phyloP scores from a whole-genome alignment of 2,888 invertebrate genomes.

The Stegophylla sp. region DNA sequence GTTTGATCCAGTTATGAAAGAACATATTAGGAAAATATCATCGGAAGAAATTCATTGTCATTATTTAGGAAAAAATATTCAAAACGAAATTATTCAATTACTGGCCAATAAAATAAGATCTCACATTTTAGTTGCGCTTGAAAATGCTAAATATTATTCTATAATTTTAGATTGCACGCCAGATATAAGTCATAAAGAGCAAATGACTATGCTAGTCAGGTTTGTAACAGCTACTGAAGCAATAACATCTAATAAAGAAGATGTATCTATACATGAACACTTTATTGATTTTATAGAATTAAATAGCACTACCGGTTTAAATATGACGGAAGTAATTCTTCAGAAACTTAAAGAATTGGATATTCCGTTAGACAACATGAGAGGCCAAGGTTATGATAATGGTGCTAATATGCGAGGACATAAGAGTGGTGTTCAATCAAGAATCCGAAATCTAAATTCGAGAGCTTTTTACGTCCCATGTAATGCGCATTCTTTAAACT shows the following conservation, averaged over 20 bases:
- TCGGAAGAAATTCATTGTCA: constrained; percentile 16
- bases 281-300: constrained; percentile 37
- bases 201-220: constrained; percentile 6
- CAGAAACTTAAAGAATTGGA: constrained; percentile 26
- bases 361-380: constrained; percentile 21
- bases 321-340: constrained; percentile 19
- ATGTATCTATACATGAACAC: constrained; percentile 19
- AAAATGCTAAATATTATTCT: background rate
- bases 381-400: constrained; percentile 54
- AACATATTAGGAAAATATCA: constrained; percentile 5
- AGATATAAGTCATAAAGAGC: background rate
- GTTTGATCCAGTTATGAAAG: constrained; percentile 27
- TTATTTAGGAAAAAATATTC: background rate
- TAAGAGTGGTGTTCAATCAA: no score
- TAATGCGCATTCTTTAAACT: no score
- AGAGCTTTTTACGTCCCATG: no score
- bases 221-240: background rate
- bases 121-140: background rate
- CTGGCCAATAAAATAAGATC: constrained; percentile 2
- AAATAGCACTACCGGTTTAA: constrained; percentile 19
- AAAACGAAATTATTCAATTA: background rate
- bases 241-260: background rate
- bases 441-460: no score
- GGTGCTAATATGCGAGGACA: no score
- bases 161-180: background rate